These are phyloP conservation scores for Apodemus agrarius DNA, from an alignment of 2,797 vertebrate genomes.

Conservation along the genomic window DNA sequence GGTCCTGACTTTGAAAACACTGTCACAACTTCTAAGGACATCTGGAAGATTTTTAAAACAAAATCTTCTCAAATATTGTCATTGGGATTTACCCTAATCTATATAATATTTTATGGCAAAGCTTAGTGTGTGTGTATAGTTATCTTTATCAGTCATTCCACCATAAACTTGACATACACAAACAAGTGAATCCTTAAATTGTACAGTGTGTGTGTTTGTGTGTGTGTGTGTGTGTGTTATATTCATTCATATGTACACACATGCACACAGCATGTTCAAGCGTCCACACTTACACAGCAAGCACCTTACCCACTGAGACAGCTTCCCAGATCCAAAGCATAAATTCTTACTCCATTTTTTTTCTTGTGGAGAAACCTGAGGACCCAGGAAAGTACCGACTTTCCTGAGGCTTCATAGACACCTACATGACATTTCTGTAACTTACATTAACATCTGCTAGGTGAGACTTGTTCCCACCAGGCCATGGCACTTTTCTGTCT, in stretches of 20 bases:
- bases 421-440: background rate
- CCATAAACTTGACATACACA: background rate
- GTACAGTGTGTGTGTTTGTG: background rate
- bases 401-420: background rate
- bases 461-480: background rate
- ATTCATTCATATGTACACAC: background rate
- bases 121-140: background rate
- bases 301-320: background rate
- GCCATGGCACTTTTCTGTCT: background rate
- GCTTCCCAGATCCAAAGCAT: background rate
- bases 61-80: background rate
- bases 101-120: slow-evolving; percentile 5
- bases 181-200: background rate
- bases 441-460: background rate
- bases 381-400: background rate
- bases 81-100: slow-evolving; percentile 30
- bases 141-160: background rate
- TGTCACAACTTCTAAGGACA: background rate
- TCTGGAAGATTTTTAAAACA: background rate
- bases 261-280: background rate
- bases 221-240: background rate
- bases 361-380: slow-evolving; percentile 17
- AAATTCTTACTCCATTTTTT: background rate
- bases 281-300: background rate
- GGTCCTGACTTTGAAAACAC: background rate